Base-by-base conservation (phyloP, 1,140 invertebrate genomes). In the Macrocentrus cingulum region DNA sequence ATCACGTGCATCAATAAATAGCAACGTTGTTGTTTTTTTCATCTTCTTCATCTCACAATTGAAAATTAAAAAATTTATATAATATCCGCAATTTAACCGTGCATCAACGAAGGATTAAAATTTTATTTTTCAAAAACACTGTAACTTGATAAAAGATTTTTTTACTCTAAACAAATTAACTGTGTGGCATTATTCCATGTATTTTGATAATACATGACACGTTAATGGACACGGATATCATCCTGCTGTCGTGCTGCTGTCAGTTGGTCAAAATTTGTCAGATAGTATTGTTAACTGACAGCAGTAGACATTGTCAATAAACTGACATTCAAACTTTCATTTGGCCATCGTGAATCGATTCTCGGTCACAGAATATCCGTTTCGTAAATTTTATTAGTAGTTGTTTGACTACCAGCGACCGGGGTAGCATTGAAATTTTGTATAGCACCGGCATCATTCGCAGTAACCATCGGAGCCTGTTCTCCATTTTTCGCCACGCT, bases 331-430 rank as follows among this genome's bases (percentile, higher is more conserved):
- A 32, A 37, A 25, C 13, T 37, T 29, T 61, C 42, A 59, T 44
- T 49, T 37, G 57, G 67, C 62, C 52, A 64, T 59, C 51, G 59
- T 41, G 41, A 62, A 15, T 64, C 61, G 56, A 65, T 66, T 67
- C 56, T 71, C 71, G 80, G 83, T 85, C 84, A 92, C 85, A 94
- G 88, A 83, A 94, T 93, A 74, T 94, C 91, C 66, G 91, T 92
- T 80, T 94, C 91, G 75, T 92, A 92, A 65, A 92, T 86, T 75
- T 91, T 90, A 71, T 84, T 88, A n/a, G 81, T 84, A 60, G 83
- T 84, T 45, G 73, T 75, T 32, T 66, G 63, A 36, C 66, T 51
- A 7, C 48, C 37, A 23, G 37, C 22, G 59, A 56, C 68, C 67
- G 46, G 57, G 50, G 13, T 62, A 20, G 18, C 11, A 6, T 39